Evolutionary conservation across 2,113 vertebrate genomes (phyloP), one percentile per base, ranked within the genome.

Genomic region (Colinus virginianus): DNA sequence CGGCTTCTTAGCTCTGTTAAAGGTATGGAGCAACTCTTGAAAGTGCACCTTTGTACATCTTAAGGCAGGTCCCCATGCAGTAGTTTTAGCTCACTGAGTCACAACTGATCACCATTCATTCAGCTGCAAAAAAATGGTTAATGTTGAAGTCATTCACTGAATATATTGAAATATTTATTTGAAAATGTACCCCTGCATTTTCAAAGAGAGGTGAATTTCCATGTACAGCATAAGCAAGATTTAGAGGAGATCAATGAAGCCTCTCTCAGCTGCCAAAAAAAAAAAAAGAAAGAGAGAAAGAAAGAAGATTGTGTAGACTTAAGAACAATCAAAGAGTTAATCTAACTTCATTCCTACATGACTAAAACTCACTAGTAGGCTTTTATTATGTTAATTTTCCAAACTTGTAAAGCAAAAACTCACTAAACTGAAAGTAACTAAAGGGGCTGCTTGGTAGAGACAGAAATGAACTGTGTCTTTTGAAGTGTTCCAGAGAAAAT

Each of bases 401-500:
- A 95, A 97, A 97, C 93, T 90, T 97, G 95, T 77, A 96, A 96
- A 96, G 91, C 78, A 96, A 96, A 96, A 94, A 68, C 69, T 96
- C 90, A 92, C 92, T 81, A 96, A 97, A 97, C 89, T 95, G 79
- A 95, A 97, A 83, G 95, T 97, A 97, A 96, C 95, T 87, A 91
- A 97, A 92, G 88, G 90, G 86, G 75, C 45, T 97, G 89, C 93
- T 97, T 97, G 96, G 97, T 96, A 96, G 95, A 97, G 88, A 95
- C 93, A 97, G 96, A 97, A 98, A 97, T 97, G 94, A 97, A 95
- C 95, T 95, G 93, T 81, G 88, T 92, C 97, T 98, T 98, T 98
- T 98, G 97, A 98, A 97, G 98, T 98, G 96, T 97, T 98, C 97
- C 95, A 96, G 95, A 95, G 97, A 96, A 98, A 98, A 97, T 97